Conservation (phyloP, 2,888 invertebrate genomes). For the Apodemia duryi region DNA sequence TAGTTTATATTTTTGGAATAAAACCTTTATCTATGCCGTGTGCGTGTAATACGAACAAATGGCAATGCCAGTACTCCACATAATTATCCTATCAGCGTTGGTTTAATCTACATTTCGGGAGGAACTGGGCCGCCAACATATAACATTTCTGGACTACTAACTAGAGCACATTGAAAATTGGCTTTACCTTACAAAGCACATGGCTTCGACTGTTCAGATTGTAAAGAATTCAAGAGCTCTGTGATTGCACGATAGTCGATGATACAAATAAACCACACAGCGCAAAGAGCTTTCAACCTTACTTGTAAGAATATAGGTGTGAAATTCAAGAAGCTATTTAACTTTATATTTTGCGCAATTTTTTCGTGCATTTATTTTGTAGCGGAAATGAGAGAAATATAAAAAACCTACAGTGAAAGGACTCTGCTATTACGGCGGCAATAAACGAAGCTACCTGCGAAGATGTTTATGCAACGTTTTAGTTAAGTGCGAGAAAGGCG, state of each 20-base stretch:
- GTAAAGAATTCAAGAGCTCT: constrained; percentile 34
- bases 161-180: constrained; percentile 5
- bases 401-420: constrained; percentile 40
- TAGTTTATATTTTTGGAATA: too few species aligned
- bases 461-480: constrained; percentile 3
- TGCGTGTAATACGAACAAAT: too few species aligned
- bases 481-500: constrained; percentile 7
- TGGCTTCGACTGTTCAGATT: constrained; percentile 19
- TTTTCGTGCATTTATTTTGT: constrained; percentile 35
- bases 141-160: constrained; percentile 7
- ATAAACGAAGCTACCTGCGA: constrained; percentile 34
- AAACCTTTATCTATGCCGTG: too few species aligned
- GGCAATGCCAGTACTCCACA: too few species aligned
- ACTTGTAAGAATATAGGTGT: background rate
- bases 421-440: constrained; percentile 39
- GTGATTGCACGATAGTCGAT: constrained; percentile 34
- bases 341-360: constrained; percentile 31
- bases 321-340: constrained; percentile 16
- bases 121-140: constrained; percentile 1
- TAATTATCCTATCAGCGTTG: background rate
- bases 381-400: constrained; percentile 39
- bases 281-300: background rate
- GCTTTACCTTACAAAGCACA: constrained; percentile 21
- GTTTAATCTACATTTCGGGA: background rate
- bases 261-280: background rate